Percentiles rank a stretch among this genome's conserved stretches.
Evolutionary conservation across 2,113 vertebrate genomes (phyloP).

Genomic region (Heloderma charlesbogerti): DNA sequence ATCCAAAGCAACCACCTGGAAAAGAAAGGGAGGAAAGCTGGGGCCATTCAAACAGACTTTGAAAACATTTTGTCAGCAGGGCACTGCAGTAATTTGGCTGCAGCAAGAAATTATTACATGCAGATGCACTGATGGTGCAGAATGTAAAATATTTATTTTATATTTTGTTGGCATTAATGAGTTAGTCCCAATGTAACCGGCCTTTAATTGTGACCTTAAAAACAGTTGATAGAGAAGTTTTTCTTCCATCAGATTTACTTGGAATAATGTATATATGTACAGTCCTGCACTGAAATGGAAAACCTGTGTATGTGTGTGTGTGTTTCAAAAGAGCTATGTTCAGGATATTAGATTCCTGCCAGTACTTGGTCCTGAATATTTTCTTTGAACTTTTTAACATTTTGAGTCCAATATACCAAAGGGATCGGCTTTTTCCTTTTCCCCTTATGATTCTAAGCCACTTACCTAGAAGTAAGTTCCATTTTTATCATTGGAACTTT

Average conservation of each 20-base stretch:
- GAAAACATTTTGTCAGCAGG: slow-evolving; percentile 71
- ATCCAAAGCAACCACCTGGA: slow-evolving; percentile 57
- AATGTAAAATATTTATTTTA: slow-evolving; percentile 7
- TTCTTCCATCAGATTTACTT: background rate
- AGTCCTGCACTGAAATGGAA: background rate
- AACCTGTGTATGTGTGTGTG: background rate
- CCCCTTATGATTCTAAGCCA: background rate
- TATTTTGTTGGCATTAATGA: slow-evolving; percentile 9
- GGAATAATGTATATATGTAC: background rate
- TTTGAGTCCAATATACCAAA: background rate
- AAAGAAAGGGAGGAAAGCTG: slow-evolving; percentile 26
- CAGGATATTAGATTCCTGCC: background rate
- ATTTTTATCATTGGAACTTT: background rate
- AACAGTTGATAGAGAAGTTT: background rate
- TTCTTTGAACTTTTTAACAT: background rate
- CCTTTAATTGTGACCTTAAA: background rate
- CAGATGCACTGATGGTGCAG: slow-evolving; percentile 39
- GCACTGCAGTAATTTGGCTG: slow-evolving; percentile 58
- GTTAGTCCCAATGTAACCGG: background rate
- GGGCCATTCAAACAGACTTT: slow-evolving; percentile 48
- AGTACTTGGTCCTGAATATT: background rate
- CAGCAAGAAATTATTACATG: slow-evolving; percentile 65
- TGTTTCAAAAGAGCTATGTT: background rate
- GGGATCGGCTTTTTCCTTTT: background rate
- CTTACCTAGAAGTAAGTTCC: background rate